Base-by-base conservation (phyloP, 1,140 invertebrate genomes). In the Pissodes strobi region DNA sequence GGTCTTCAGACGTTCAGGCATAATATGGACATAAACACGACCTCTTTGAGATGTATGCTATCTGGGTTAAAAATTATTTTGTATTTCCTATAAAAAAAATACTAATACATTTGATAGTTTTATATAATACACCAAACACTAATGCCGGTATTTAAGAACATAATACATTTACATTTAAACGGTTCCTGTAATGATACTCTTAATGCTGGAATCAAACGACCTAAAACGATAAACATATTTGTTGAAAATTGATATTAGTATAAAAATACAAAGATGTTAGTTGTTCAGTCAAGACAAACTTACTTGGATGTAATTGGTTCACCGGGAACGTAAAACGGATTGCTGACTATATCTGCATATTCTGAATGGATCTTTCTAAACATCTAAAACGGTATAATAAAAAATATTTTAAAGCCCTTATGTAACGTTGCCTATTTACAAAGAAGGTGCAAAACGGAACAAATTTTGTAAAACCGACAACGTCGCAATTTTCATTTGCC, bases 291-390 rank as follows among this genome's bases (percentile, higher is more conserved):
- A 43, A 8, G 45, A 37, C 17, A 23, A 23, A 65, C 66, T 86
- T 84, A 94, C 92, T 85, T 87, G 2, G 92, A 94, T 37, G 80
- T 85, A 43, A 96, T 90, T 68, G 86, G 83, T 72, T 93, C 89
- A 17, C 91, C 92, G 41, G 94, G 93, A 75, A 90, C 86, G 78
- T 97, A 95, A 79, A 98, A 98, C 45, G 95, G 94, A 85, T 97
- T 96, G 74, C 92, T 95, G 13, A 97, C 86, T 71, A 93, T 89
- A 80, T 97, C 93, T 1, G 92, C 90, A 79, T 97, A 98, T 10
- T 93, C 87, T 49, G 87, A 85, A 78, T 98, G 95, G 19, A 98
- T 82, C 79, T 92, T 91, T 58, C 92, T 85, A 72, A 98, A 93
- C 82, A 93, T 94, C 90, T 93, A 72, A 53, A 80, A 80, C n/a